phyloP scores from a whole-genome alignment of 2,113 vertebrate genomes.

The Urocitellus parryii region DNA sequence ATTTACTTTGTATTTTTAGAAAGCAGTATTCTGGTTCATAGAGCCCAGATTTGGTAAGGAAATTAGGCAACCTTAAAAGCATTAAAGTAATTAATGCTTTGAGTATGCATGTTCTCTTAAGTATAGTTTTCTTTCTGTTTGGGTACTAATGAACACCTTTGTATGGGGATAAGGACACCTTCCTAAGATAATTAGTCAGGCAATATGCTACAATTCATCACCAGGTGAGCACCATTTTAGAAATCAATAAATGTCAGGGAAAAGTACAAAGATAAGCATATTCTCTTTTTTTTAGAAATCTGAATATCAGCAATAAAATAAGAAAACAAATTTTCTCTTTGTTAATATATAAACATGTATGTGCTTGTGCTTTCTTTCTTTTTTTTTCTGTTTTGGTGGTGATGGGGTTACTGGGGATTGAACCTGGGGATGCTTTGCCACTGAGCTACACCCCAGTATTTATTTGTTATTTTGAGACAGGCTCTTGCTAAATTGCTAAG shows the following conservation, averaged over 20 bases:
- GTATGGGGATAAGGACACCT: not conserved
- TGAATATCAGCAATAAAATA: not conserved
- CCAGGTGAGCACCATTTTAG: not conserved
- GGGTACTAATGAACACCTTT: not conserved
- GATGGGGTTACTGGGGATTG: too few relatives aligned
- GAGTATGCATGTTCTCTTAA: not conserved
- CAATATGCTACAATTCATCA: not conserved
- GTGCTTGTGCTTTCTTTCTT: not conserved
- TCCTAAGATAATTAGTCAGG: not conserved
- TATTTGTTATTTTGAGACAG: too few relatives aligned
- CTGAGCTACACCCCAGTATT: too few relatives aligned
- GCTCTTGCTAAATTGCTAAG: too few relatives aligned
- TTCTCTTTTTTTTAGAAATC: not conserved
- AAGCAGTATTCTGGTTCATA: not conserved
- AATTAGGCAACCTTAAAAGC: not conserved
- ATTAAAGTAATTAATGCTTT: constrained; percentile 39
- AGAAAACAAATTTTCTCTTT: not conserved
- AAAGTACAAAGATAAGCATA: not conserved
- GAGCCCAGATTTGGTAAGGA: not conserved
- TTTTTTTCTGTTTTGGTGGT: not conserved
- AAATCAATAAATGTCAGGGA: not conserved
- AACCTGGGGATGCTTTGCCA: too few relatives aligned
- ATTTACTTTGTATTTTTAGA: not conserved
- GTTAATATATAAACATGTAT: not conserved
- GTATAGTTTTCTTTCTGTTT: not conserved